Base-by-base conservation (phyloP, 37 sponge, comb jelly and placozoan species). In the Lycopodina hypogea region DNA sequence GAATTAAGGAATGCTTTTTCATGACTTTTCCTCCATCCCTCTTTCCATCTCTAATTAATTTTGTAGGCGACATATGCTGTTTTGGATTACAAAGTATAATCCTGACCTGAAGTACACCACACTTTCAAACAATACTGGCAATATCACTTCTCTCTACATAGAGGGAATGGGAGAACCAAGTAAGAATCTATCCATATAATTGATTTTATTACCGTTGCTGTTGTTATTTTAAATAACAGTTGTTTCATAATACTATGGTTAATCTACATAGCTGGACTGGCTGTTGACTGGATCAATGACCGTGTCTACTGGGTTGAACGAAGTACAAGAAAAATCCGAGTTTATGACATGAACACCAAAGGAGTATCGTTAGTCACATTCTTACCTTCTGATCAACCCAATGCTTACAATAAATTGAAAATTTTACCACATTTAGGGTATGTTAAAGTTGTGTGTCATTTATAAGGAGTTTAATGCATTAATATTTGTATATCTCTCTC, bases 211-310 rank as follows among this genome's bases (percentile, higher is more conserved):
- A 12, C 6, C 4, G 4, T 28, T 28, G 4, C 12, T 23, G 28
- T 59, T 26, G 28, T 17, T 59, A 26, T 6, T 59, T 17, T 59
- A 17, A 59, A n/a, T n/a, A 28, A 26, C 28, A 17, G 28, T 59
- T 59, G 18, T 23, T 28, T 4, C 48, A 12, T 9, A 12, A 9
- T 45, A 45, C n/a, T n/a, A n/a, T n/a, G n/a, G n/a, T n/a, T n/a
- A n/a, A n/a, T n/a, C n/a, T 9, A 35, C n/a, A n/a, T 56, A 76
- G 77, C 38, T 56, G 84, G 71, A 22, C 23, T 84, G 8, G 78
- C 85, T 30, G 85, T 84, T 24, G 85, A 84, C 72, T 84, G 85
- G 85, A 61, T 84, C 29, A 77, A 78, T 71, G 85, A 84, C 38
- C 69, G 58, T 18, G 42, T 84, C 34, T 84, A 84, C 71, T 84